These are phyloP conservation scores for Corythoichthys intestinalis DNA, from an alignment of 2,113 vertebrate genomes.

Conservation along the genomic window DNA sequence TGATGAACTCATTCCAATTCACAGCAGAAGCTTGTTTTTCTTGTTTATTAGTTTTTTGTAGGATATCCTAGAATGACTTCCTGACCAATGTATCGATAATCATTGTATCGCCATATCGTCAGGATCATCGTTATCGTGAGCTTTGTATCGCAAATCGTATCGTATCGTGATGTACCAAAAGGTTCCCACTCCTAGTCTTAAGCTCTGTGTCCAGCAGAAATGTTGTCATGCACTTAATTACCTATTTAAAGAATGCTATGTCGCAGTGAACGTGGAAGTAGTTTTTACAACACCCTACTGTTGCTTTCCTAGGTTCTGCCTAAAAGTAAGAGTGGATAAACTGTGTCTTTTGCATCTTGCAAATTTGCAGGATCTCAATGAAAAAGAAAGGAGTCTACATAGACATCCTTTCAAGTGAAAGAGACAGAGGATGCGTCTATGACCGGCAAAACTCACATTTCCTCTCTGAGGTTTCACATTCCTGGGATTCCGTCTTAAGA, in stretches of 20 bases:
- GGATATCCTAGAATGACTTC: too few relatives aligned
- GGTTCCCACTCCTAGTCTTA: too few relatives aligned
- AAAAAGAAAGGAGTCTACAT: not conserved
- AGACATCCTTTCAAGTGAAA: constrained; percentile 19
- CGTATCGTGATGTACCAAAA: too few relatives aligned
- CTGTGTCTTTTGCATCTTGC: not conserved
- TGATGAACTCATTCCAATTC: too few relatives aligned
- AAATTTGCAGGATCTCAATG: not conserved
- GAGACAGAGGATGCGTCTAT: constrained; percentile 54
- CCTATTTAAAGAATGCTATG: not conserved
- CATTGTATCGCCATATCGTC: too few relatives aligned
- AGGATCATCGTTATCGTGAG: too few relatives aligned
- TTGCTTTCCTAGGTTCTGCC: not conserved
- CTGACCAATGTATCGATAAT: too few relatives aligned
- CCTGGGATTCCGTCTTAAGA: constrained; percentile 63
- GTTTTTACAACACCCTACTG: not conserved
- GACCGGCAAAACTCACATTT: constrained; percentile 57
- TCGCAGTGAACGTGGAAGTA: not conserved
- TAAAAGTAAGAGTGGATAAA: not conserved
- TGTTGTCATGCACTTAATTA: not conserved
- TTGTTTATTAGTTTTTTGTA: too few relatives aligned
- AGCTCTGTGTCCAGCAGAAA: not conserved
- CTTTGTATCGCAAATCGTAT: too few relatives aligned
- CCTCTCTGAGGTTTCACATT: constrained; percentile 66
- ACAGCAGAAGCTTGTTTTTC: too few relatives aligned